Percentiles rank a stretch among this genome's conserved stretches.
Evolutionary conservation across 2,797 vertebrate species (phyloP).

Genomic region (Sparidentex hasta): DNA sequence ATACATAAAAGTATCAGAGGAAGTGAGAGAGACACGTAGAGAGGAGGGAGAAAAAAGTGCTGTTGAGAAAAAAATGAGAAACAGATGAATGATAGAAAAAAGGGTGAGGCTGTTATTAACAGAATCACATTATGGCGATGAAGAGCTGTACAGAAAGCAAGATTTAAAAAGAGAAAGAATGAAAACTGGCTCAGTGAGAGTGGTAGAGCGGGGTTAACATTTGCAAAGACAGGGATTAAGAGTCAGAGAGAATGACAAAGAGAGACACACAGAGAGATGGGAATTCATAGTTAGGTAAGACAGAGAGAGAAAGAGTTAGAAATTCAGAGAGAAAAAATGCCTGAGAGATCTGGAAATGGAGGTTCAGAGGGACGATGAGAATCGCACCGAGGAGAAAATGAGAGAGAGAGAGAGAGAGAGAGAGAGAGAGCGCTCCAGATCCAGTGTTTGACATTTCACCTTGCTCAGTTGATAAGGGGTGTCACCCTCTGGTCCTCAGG

Average conservation of each 20-base stretch:
- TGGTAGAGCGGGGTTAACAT: conserved; percentile 36
- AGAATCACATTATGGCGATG: conserved; percentile 40
- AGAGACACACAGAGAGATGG: conserved; percentile 19
- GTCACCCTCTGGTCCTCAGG: conserved; percentile 83
- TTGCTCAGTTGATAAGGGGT: conserved; percentile 86
- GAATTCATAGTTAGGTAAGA: conserved; percentile 42
- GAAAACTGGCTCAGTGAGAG: conserved; percentile 43
- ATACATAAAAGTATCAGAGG: conserved; percentile 27
- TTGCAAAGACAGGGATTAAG: conserved; percentile 48
- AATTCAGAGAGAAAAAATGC: conserved; percentile 29
- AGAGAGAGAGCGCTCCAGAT: conserved; percentile 72
- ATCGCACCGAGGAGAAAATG: conserved; percentile 35
- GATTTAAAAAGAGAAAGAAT: conserved; percentile 42
- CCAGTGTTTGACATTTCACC: conserved; percentile 86
- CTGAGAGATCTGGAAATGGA: conserved; percentile 49
- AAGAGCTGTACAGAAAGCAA: conserved; percentile 5
- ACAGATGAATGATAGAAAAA: conserved; percentile 39
- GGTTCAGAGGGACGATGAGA: conserved; percentile 57
- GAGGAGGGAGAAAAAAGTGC: conserved; percentile 22
- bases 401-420: conserved; percentile 24
- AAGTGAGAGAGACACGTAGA: conserved; percentile 14
- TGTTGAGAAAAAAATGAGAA: conserved; percentile 47
- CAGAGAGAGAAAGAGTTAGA: conserved; percentile 21
- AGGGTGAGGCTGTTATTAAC: conserved; percentile 49
- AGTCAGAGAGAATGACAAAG: conserved; percentile 41